Evolutionary conservation across 2,113 vertebrate species (phyloP).

Genomic region (Albula glossodonta): DNA sequence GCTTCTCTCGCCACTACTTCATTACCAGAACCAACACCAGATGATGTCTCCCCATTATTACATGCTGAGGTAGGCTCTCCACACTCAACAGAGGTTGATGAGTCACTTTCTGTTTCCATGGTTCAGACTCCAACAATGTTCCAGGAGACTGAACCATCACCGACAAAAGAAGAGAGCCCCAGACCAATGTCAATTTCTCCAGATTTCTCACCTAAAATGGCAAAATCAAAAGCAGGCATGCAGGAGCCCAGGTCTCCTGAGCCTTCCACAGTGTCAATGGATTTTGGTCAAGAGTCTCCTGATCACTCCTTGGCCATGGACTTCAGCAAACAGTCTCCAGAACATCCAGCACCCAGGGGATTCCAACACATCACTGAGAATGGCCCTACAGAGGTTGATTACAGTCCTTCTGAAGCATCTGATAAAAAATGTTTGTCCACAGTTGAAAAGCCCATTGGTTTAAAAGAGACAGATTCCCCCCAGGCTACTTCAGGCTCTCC

Average conservation of each 20-base stretch:
- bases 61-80: slow-evolving; percentile 95
- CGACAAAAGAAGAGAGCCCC: slow-evolving; percentile 89
- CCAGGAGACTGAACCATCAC: slow-evolving; percentile 91
- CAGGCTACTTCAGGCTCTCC: slow-evolving; percentile 83
- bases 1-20: slow-evolving; percentile 93
- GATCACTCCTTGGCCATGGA: slow-evolving; percentile 91
- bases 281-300: slow-evolving; percentile 87
- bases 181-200: slow-evolving; percentile 97
- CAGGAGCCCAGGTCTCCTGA: slow-evolving; percentile 85
- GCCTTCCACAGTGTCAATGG: slow-evolving; percentile 85
- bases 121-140: slow-evolving; percentile 92
- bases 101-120: slow-evolving; percentile 94
- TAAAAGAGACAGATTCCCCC: slow-evolving; percentile 79
- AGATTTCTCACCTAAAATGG: slow-evolving; percentile 86
- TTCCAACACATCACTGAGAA: slow-evolving; percentile 85
- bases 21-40: slow-evolving; percentile 90
- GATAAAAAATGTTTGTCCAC: slow-evolving; percentile 64
- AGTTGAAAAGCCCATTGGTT: slow-evolving; percentile 73
- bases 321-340: slow-evolving; percentile 92
- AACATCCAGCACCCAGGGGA: slow-evolving; percentile 72
- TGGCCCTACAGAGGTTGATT: slow-evolving; percentile 92
- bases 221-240: slow-evolving; percentile 74
- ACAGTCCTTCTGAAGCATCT: slow-evolving; percentile 80
- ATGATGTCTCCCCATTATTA: slow-evolving; percentile 88
- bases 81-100: slow-evolving; percentile 94